These are phyloP conservation scores for Serilophus lunatus DNA, from an alignment of 2,113 vertebrate genomes.

Conservation along the genomic window DNA sequence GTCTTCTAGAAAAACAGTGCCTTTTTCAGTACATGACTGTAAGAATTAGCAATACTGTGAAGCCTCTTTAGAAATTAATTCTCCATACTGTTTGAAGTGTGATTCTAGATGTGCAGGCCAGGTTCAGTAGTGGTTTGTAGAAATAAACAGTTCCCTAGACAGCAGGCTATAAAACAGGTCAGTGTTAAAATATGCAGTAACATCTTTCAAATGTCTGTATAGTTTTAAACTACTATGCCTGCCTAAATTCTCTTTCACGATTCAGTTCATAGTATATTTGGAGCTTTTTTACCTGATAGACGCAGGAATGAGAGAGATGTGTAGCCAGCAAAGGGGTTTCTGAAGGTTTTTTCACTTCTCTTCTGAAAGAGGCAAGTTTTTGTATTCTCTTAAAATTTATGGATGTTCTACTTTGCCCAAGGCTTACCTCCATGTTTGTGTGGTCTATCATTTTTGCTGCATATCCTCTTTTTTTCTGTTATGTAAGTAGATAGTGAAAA, in stretches of 20 bases:
- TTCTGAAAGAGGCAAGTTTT: background rate
- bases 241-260: background rate
- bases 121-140: slow-evolving; percentile 33
- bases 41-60: background rate
- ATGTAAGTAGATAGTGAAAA: background rate
- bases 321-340: background rate
- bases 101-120: slow-evolving; percentile 6
- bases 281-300: background rate
- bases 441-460: background rate
- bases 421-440: background rate
- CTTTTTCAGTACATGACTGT: background rate
- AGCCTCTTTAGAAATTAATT: background rate
- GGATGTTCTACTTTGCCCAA: background rate
- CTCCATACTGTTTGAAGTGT: background rate
- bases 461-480: background rate
- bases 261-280: background rate
- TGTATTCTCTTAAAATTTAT: background rate
- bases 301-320: background rate
- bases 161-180: slow-evolving; percentile 32
- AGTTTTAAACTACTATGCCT: background rate
- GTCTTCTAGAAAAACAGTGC: background rate
- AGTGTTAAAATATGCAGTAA: slow-evolving; percentile 42
- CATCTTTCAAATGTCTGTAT: slow-evolving; percentile 3
- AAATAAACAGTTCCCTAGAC: slow-evolving; percentile 32
- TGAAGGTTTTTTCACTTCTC: background rate